Conservation (phyloP, 2,113 vertebrate genomes). For the Ptilonorhynchus violaceus region DNA sequence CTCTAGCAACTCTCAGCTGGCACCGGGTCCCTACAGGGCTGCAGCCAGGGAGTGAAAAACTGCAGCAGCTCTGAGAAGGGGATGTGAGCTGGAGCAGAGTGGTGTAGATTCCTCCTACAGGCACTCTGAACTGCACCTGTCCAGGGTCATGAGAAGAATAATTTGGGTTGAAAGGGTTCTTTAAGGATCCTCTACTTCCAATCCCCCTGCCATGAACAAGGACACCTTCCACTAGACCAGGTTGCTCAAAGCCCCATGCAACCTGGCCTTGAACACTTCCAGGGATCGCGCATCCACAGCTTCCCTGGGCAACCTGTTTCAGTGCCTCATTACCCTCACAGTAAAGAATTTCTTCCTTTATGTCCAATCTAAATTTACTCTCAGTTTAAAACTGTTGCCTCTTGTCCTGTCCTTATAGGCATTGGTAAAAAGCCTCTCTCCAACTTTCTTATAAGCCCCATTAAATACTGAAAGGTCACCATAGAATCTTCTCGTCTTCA, state of each 20-base stretch:
- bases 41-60: not conserved
- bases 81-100: not conserved
- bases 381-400: not conserved
- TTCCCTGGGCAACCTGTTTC: not conserved
- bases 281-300: not conserved
- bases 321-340: not conserved
- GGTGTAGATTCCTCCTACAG: not conserved
- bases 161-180: not conserved
- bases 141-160: not conserved
- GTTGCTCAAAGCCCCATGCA: not conserved
- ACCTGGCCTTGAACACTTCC: not conserved
- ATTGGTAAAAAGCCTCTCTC: not conserved
- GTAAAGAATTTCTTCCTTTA: not conserved
- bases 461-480: not conserved
- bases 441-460: not conserved
- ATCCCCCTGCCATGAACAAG: not conserved
- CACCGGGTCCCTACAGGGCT: accelerated
- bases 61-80: not conserved
- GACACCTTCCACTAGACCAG: not conserved
- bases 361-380: not conserved
- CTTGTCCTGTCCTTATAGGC: not conserved
- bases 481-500: not conserved
- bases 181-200: not conserved
- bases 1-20: not conserved
- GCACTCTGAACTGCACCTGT: not conserved